Base-by-base conservation (phyloP, 2,113 vertebrate genomes). In the Cavia aperea region DNA sequence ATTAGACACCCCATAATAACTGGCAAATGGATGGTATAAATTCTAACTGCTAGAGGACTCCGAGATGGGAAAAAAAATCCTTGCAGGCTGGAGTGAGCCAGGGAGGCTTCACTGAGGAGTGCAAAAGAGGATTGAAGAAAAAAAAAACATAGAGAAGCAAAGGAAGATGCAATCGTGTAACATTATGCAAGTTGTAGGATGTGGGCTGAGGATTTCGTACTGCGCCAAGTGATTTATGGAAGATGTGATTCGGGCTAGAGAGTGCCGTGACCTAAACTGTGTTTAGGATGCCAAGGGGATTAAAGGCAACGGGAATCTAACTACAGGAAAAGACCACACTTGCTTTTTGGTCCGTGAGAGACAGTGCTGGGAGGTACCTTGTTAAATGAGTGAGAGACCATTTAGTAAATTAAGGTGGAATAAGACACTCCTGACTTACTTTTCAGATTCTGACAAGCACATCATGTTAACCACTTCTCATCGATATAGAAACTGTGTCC, bases 1-100 rank as follows among this genome's bases (percentile, higher is more conserved):
- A 87, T 91, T 63, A 92, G 65, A 89, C 2, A 87, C 19, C 60
- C 58, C 26, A 31, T 62, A 90, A 68, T 39, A 87, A 89, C 23
- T 29, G 60, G 39, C 84, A 81, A 91, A 93, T 75, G 56, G 94
- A 29, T 81, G 75, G 36, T 84, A 86, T 26, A 68, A 51, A 81
- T 91, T 91, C 33, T 65, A 66, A 85, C 12, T 66, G 14, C 12
- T 2, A 0, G 81, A 68, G 33, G 85, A 29, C 49, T 92, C 70
- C 36, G 9, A 86, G 33, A 70, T 66, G 24, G 7, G 19, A 16
- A n/a, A 70, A 16, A 51, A 70, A 73, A 39, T 36, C 46, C 79
- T 72, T 90, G 39, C 39, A 58, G 23, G 7, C 63, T 93, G n/a
- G 49, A 84, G 36, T 49, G 31, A 60, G 43, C 66, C 66, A 93